Conservation (phyloP, 2,797 vertebrate species). For the Tiaroga cobitis region DNA sequence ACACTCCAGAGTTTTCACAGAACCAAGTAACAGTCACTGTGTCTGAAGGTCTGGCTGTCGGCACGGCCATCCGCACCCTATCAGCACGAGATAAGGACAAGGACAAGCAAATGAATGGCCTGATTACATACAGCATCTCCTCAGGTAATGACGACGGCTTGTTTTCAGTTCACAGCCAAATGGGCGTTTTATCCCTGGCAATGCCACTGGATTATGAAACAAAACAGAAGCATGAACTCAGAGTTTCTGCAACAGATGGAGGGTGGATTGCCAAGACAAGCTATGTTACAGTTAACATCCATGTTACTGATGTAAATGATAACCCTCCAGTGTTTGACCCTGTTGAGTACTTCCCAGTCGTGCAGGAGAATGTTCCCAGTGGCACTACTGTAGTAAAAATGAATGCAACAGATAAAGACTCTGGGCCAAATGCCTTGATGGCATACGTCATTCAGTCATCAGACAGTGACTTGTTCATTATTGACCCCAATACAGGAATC, state of each 20-base stretch:
- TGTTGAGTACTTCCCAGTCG: conserved; percentile 88
- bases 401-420: conserved; percentile 88
- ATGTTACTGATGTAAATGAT: conserved; percentile 92
- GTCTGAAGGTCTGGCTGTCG: conserved; percentile 89
- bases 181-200: conserved; percentile 85
- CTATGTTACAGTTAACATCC: conserved; percentile 85
- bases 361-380: conserved; percentile 96
- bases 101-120: conserved; percentile 94
- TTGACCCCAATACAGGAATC: conserved; percentile 93
- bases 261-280: conserved; percentile 95
- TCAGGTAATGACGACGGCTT: conserved; percentile 86
- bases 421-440: conserved; percentile 88
- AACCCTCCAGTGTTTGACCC: conserved; percentile 90
- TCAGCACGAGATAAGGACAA: conserved; percentile 95
- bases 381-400: conserved; percentile 93
- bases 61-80: conserved; percentile 85
- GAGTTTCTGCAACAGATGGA: conserved; percentile 88
- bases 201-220: conserved; percentile 89
- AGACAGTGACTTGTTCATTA: conserved; percentile 96
- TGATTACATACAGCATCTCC: conserved; percentile 88
- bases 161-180: conserved; percentile 89
- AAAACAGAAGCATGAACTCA: conserved; percentile 86
- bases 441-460: conserved; percentile 94
- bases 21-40: conserved; percentile 86
- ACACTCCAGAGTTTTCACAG: conserved; percentile 97